Evolutionary conservation across 2,113 vertebrate species (phyloP).

Genomic region (Prietella phreatophila): DNA sequence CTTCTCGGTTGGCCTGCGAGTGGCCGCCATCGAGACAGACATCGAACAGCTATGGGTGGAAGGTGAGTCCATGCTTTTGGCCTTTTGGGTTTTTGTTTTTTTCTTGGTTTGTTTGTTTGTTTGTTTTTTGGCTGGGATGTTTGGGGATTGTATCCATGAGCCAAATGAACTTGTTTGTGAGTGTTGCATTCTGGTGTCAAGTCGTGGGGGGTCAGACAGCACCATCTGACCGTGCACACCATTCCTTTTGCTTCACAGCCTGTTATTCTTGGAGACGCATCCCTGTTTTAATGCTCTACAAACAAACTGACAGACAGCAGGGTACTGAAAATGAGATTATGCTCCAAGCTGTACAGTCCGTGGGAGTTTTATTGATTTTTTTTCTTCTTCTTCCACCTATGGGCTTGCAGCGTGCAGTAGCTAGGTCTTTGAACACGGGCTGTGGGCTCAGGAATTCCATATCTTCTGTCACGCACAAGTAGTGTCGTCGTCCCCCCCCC

Average conservation of each 20-base stretch:
- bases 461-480: constrained; percentile 51
- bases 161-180: constrained; percentile 15
- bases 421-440: constrained; percentile 44
- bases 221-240: constrained; percentile 35
- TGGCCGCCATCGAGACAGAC: constrained; percentile 93
- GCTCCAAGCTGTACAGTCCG: not conserved
- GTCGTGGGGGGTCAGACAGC: constrained; percentile 35
- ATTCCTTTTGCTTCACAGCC: constrained; percentile 27
- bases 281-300: constrained; percentile 24
- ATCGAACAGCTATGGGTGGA: constrained; percentile 98
- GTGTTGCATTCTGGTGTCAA: constrained; percentile 32
- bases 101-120: constrained; percentile 37
- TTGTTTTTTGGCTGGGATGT: not conserved
- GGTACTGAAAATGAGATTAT: constrained; percentile 18
- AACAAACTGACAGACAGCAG: constrained; percentile 16
- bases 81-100: constrained; percentile 72
- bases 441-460: constrained; percentile 48
- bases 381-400: not conserved
- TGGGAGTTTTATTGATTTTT: not conserved
- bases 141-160: not conserved
- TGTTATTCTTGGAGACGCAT: constrained; percentile 33
- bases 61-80: constrained; percentile 79
- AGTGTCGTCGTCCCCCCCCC: constrained; percentile 35
- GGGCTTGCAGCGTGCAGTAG: constrained; percentile 40
- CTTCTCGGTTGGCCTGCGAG: constrained; percentile 90